These are phyloP conservation scores for Ichneumoninae sp. DNA, from an alignment of 2,888 invertebrate genomes.

Conservation along the genomic window DNA sequence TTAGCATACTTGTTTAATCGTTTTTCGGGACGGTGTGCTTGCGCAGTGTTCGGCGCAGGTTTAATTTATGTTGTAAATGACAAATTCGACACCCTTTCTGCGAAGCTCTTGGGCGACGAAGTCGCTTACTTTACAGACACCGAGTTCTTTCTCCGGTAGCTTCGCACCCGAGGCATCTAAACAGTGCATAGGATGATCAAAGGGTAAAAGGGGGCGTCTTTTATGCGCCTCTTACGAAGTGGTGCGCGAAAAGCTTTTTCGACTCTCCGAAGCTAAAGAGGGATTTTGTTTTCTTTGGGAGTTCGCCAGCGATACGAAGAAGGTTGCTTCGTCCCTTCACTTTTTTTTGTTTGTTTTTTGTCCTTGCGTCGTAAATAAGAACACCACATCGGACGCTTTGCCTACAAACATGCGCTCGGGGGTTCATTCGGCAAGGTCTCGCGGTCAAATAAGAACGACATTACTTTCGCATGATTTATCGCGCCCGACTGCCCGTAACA, in stretches of 20 bases:
- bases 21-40: not conserved
- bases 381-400: not conserved
- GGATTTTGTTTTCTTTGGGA: slow-evolving; percentile 15
- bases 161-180: slow-evolving; percentile 35
- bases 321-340: slow-evolving; percentile 1
- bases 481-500: not conserved
- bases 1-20: not conserved
- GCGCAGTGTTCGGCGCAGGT: no score
- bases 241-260: slow-evolving; percentile 28
- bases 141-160: not conserved
- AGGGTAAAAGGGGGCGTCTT: slow-evolving; percentile 27
- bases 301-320: slow-evolving; percentile 35
- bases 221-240: not conserved
- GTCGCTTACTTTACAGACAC: not conserved
- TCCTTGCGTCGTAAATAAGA: slow-evolving; percentile 5
- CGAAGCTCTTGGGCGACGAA: not conserved
- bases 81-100: not conserved
- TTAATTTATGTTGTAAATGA: not conserved
- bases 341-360: not conserved
- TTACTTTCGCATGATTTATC: not conserved
- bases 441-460: not conserved
- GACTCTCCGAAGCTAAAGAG: slow-evolving; percentile 28
- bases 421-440: not conserved
- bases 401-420: not conserved
- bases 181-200: slow-evolving; percentile 54